Evolutionary conservation across 1,140 invertebrate genomes (phyloP).

Genomic region (Meloidogyne floridensis): DNA sequence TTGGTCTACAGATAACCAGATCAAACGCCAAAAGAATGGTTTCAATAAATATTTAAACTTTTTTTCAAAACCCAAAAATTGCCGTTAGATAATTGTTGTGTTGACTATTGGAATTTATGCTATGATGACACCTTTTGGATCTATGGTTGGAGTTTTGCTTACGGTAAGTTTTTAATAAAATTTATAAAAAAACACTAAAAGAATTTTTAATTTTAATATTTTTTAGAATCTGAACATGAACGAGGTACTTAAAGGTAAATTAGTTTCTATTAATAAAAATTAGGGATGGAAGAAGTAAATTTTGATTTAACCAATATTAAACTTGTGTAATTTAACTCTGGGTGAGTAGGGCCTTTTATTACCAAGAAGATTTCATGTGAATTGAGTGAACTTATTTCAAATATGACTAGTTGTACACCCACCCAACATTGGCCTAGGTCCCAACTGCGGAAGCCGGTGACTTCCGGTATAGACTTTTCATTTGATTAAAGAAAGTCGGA

Average conservation of each 20-base stretch:
- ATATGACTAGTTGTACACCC: no score
- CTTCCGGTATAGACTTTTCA: no score
- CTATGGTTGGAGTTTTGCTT: constrained; percentile 50
- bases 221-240: constrained; percentile 54
- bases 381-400: no score
- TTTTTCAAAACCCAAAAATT: background rate
- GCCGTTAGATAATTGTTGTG: constrained; percentile 44
- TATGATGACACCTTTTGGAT: constrained; percentile 60
- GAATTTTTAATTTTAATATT: background rate
- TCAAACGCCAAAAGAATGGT: constrained; percentile 52
- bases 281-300: no score
- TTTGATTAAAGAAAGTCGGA: no score
- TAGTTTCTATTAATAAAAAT: background rate
- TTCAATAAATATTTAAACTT: background rate
- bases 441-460: no score
- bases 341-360: no score
- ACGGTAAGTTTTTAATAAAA: constrained; percentile 37
- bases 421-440: no score
- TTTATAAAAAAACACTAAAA: no score
- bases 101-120: constrained; percentile 59
- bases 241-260: constrained; percentile 35
- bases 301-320: no score
- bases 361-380: no score
- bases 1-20: constrained; percentile 58
- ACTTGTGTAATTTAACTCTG: no score